Evolutionary conservation across 2,113 vertebrate genomes (phyloP), one percentile per base, ranked within the genome.

Genomic region (Maccullochella peelii): DNA sequence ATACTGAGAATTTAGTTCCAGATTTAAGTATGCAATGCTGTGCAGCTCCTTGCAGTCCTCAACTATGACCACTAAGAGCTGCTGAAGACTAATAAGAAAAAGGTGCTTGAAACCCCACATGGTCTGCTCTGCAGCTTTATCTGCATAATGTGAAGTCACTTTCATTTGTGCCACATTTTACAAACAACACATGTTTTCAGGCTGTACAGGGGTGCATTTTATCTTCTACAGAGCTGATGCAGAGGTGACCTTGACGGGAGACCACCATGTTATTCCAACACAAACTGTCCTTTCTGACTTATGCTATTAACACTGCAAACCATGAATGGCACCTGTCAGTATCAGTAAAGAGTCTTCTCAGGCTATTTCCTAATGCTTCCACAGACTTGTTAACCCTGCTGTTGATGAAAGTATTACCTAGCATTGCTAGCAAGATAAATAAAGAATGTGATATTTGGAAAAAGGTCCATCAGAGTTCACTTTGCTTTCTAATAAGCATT

Each of bases 61-160:
- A 10, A 1, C 20, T 57, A 18, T 59, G 68, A 57, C 89, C 93
- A 94, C 90, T 79, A 54, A 47, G 91, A 73, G 92, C 86, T 52
- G 89, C 88, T 91, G 44, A 73, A 92, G 89, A 40, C 72, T 55
- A 91, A 84, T 59, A 84, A 4, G 78, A 89, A 25, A 58, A 58
- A 25, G 5, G 4, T n/a, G 54, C 44, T 25, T 21, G 25, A 44
- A 42, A 74, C 18, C 52, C 38, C 21, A 44, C 69, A 18, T 2
- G 59, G 11, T 40, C n/a, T 69, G 36, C 36, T 74, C 85, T 30
- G 25, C 65, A 77, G 80, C 25, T 52, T 33, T 57, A 36, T 88
- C 82, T 86, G 78, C 85, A 84, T 70, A 25, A 63, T 15, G 50
- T 66, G 5, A 33, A 77, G 52, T 63, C 38, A 1, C 21, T 72